Evolutionary conservation across 2,888 invertebrate genomes (phyloP), one percentile per base, ranked within the genome.

Genomic region (Leptogaster cylindrica): DNA sequence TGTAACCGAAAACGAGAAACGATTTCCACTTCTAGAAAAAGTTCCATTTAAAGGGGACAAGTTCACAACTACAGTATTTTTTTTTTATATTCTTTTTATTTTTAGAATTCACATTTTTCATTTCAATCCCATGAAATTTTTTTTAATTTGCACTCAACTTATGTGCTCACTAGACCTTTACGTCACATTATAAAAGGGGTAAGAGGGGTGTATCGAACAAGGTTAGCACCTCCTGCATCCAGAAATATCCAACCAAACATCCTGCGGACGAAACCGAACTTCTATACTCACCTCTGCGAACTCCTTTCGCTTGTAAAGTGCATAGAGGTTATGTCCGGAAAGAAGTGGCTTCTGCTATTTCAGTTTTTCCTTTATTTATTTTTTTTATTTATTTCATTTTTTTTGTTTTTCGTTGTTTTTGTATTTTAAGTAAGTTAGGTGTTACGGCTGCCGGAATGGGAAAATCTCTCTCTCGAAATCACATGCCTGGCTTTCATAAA

Each of bases 211-310:
- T 36, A 55, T 55, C 36, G 36, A 36, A 36, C 8, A 23, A 51
- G 31, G 20, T 3, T 14, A 20, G 8, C 27, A 18, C 52, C 52
- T 20, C 10, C n/a, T 16, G 18, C 20, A 3, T 18, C 1, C 33
- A 20, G 31, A 52, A 52, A 36, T 55, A 36, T 55, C 33, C 39
- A 39, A 20, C 52, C 55, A 55, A 55, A 55, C 55, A 55, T 23
- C 23, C 46, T n/a, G 46, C 23, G 20, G 20, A 23, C 46, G 46
- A n/a, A n/a, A n/a, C n/a, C n/a, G n/a, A n/a, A n/a, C n/a, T n/a
- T n/a, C n/a, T n/a, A n/a, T n/a, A n/a, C n/a, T n/a, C n/a, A n/a
- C n/a, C n/a, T n/a, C n/a, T n/a, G n/a, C n/a, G 46, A 46, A 10
- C 10, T 2, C 25, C 20, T 1, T 12, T 18, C 46, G 20, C 16